These are phyloP conservation scores for Nilaparvata lugens DNA, from an alignment of 1,140 invertebrate species.

Conservation along the genomic window DNA sequence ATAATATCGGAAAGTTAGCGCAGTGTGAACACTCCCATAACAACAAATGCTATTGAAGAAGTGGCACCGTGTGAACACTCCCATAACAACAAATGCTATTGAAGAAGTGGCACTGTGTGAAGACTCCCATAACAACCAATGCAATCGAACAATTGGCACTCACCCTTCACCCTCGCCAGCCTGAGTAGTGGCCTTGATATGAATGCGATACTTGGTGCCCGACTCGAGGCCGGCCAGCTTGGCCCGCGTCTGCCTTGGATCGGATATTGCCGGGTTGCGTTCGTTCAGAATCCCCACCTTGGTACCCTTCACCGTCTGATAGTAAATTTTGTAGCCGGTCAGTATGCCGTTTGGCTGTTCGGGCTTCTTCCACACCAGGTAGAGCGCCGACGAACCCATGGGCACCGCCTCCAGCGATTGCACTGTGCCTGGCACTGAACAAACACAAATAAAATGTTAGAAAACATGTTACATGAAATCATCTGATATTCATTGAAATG, in stretches of 20 bases:
- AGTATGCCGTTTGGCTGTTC: slow-evolving; percentile 86
- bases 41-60: no score
- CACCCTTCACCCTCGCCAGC: slow-evolving; percentile 72
- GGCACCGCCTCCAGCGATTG: slow-evolving; percentile 72
- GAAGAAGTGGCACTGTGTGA: no score
- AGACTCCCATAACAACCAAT: no score
- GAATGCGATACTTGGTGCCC: slow-evolving; percentile 81
- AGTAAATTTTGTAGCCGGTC: slow-evolving; percentile 88
- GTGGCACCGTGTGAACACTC: no score
- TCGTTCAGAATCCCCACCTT: slow-evolving; percentile 55
- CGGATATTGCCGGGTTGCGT: slow-evolving; percentile 61
- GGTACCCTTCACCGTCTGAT: slow-evolving; percentile 68
- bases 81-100: not conserved
- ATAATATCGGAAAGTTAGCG: no score
- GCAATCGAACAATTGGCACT: no score
- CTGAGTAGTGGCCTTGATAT: slow-evolving; percentile 70
- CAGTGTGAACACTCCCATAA: no score
- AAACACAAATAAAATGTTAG: no score
- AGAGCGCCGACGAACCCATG: slow-evolving; percentile 79
- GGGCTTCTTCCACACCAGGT: slow-evolving; percentile 85
- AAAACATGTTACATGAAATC: no score
- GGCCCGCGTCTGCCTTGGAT: slow-evolving; percentile 64
- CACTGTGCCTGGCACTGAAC: slow-evolving; percentile 74
- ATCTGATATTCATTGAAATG: no score
- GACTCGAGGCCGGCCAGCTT: slow-evolving; percentile 78